These are phyloP conservation scores for Dynastes grantii DNA, from an alignment of 2,888 invertebrate genomes.

Conservation along the genomic window DNA sequence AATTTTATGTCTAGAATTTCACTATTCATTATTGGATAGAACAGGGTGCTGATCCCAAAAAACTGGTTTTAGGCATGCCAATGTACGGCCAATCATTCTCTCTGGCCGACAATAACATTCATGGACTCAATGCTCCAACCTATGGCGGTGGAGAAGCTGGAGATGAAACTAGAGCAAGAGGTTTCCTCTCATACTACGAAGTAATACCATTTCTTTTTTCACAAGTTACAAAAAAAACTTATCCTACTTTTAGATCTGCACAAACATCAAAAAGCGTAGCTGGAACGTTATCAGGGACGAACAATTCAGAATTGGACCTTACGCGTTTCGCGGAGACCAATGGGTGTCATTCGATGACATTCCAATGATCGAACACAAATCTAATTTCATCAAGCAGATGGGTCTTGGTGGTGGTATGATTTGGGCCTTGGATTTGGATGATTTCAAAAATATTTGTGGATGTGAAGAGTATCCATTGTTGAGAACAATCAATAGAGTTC, in stretches of 20 bases:
- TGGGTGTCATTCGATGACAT: conserved; percentile 96
- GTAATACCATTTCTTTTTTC: conserved; percentile 67
- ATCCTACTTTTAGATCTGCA: conserved; percentile 78
- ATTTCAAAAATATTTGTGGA: conserved; percentile 85
- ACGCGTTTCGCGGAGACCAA: conserved; percentile 87
- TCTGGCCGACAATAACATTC: conserved; percentile 78
- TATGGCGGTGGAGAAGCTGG: conserved; percentile 93
- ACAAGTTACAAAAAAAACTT: background rate
- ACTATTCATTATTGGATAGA: conserved; percentile 91
- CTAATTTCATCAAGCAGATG: conserved; percentile 85
- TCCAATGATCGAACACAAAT: conserved; percentile 86
- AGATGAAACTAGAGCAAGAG: conserved; percentile 88
- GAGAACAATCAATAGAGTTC: conserved; percentile 85
- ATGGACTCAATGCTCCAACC: conserved; percentile 82
- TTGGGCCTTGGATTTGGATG: conserved; percentile 92
- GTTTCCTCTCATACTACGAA: conserved; percentile 92
- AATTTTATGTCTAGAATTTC: conserved; percentile 77
- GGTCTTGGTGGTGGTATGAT: conserved; percentile 91
- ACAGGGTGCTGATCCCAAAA: conserved; percentile 84
- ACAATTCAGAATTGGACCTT: conserved; percentile 89
- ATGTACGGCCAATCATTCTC: conserved; percentile 93
- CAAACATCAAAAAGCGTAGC: conserved; percentile 81
- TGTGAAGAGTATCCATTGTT: conserved; percentile 89
- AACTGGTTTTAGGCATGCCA: conserved; percentile 89
- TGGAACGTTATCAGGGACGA: conserved; percentile 86